Percentiles rank a stretch among this genome's conserved stretches.
Conservation (phyloP, 1,140 invertebrate genomes). For the Scaptodrosophila lebanonensis region DNA sequence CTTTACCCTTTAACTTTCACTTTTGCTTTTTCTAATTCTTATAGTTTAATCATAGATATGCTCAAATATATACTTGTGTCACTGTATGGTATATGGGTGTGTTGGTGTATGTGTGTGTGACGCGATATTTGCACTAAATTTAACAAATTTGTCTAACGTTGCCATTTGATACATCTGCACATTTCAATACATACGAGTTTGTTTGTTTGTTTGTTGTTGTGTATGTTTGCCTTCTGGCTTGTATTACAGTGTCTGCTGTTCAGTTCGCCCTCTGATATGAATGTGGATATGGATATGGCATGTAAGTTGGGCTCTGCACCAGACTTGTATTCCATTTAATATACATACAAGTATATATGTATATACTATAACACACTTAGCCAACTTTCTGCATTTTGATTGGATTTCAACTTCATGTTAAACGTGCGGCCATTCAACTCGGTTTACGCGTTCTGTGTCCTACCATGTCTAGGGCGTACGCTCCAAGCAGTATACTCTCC, state of each 20-base stretch:
- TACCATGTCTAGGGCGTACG: no score
- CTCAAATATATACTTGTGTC: slow-evolving; percentile 1
- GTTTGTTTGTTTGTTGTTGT: background rate
- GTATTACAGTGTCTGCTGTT: no score
- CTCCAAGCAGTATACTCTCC: no score
- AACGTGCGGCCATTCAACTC: background rate
- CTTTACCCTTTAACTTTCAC: no score
- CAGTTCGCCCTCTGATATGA: no score
- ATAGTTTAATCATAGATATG: slow-evolving; percentile 28
- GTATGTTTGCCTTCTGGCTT: background rate
- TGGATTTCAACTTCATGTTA: slow-evolving; percentile 9
- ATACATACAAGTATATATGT: no score
- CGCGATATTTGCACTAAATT: slow-evolving; percentile 34
- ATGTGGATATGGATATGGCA: background rate
- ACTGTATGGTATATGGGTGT: no score
- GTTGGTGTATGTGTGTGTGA: slow-evolving; percentile 10
- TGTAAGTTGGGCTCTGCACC: background rate
- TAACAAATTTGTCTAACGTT: slow-evolving; percentile 27
- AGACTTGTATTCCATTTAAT: no score
- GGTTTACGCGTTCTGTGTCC: no score
- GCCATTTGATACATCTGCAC: no score
- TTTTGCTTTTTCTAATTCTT: slow-evolving; percentile 11
- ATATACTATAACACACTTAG: slow-evolving; percentile 55
- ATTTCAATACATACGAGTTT: slow-evolving; percentile 2
- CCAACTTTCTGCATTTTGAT: slow-evolving; percentile 29